A percentile compares a stretch with the other conserved stretches of the same genome.
Evolutionary conservation across 2,888 invertebrate species (phyloP).

Genomic region (Nephrotoma flavescens): DNA sequence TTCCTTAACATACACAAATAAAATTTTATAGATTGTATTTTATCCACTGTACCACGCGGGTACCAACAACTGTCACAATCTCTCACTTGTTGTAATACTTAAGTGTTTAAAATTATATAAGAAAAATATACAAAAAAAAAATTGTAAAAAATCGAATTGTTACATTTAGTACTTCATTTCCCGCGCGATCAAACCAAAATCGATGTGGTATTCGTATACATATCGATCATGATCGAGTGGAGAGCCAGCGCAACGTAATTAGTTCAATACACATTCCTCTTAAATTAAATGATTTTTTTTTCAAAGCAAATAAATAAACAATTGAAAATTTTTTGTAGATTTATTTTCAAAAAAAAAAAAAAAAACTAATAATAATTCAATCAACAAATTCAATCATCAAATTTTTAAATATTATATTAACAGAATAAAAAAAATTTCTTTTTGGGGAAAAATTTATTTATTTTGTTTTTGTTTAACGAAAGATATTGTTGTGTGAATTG

Average conservation of each 20-base stretch:
- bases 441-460: not conserved
- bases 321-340: not conserved
- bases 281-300: not conserved
- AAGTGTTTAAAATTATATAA: not conserved
- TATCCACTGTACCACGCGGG: not conserved
- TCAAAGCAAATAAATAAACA: not conserved
- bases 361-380: not conserved
- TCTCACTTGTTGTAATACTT: not conserved
- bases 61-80: not conserved
- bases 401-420: not conserved
- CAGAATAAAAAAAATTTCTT: not conserved
- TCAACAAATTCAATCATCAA: not conserved
- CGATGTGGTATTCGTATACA: not conserved
- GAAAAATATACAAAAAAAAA: not conserved
- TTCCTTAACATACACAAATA: not conserved
- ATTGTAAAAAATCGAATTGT: not conserved
- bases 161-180: not conserved
- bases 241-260: not conserved
- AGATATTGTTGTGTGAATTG: not conserved
- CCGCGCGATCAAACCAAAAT: not conserved
- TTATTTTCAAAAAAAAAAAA: not conserved
- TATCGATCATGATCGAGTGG: not conserved
- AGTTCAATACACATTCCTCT: not conserved
- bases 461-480: not conserved
- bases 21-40: not conserved